Conservation (phyloP, 37 sponge, comb jelly and placozoan species). For the Halichondria panicea region DNA sequence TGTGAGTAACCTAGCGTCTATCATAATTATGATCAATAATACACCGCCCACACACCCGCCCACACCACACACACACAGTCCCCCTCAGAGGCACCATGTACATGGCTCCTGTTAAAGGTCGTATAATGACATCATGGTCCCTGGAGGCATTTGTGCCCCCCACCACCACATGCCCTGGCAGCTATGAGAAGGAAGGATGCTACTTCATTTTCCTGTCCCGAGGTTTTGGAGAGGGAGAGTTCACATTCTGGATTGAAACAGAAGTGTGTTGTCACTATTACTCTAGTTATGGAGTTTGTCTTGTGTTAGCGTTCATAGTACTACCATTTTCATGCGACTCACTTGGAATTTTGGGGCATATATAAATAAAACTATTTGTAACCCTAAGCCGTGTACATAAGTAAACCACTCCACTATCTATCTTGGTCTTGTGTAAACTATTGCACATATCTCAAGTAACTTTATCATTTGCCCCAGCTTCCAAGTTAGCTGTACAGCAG, state of each 20-base stretch:
- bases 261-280: slow-evolving; percentile 15
- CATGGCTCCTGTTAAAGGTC: slow-evolving; percentile 17
- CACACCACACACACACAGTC: slow-evolving; percentile 20
- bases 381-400: too few species aligned
- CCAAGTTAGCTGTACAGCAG: too few species aligned
- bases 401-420: too few species aligned
- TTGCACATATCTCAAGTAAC: too few species aligned
- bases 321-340: too few species aligned
- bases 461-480: too few species aligned
- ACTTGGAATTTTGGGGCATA: too few species aligned
- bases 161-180: slow-evolving; percentile 1
- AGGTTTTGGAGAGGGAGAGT: slow-evolving; percentile 32
- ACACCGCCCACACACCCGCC: background rate
- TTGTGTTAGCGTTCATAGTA: too few species aligned
- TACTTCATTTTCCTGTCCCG: slow-evolving; percentile 57
- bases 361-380: too few species aligned
- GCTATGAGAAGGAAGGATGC: slow-evolving; percentile 9
- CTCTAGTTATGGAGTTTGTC: background rate
- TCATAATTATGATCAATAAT: background rate
- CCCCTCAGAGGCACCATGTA: slow-evolving; percentile 21
- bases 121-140: slow-evolving; percentile 42
- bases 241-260: slow-evolving; percentile 54
- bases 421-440: too few species aligned
- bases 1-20: slow-evolving; percentile 8
- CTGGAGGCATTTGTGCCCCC: slow-evolving; percentile 46